A percentile compares a stretch with the other conserved stretches of the same genome.
Conservation (phyloP, 2,888 invertebrate genomes). For the Agrotis clavis region DNA sequence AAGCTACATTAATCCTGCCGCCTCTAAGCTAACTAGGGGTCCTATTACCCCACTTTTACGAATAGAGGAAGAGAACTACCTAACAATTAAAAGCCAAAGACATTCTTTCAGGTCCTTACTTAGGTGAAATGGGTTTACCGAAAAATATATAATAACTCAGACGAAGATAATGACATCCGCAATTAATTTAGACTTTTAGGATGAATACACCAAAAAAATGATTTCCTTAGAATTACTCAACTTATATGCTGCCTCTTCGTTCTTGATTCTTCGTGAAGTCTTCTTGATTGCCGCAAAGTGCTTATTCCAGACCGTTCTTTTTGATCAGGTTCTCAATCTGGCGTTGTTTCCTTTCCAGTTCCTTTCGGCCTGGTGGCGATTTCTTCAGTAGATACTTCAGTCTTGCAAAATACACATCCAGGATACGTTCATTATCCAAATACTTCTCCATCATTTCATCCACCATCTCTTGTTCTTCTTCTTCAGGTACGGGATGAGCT, state of each 20-base stretch:
- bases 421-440: slow-evolving; percentile 38
- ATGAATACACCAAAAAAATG: too few species aligned
- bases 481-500: slow-evolving; percentile 13
- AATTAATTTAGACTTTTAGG: too few species aligned
- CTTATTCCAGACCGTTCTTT: slow-evolving; percentile 36
- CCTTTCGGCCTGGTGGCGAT: slow-evolving; percentile 38
- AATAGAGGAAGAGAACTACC: neutral
- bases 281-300: neutral
- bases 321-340: slow-evolving; percentile 39
- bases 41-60: neutral
- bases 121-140: neutral
- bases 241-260: neutral
- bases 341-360: slow-evolving; percentile 35
- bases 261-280: neutral
- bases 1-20: slow-evolving; percentile 3
- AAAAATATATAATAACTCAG: neutral
- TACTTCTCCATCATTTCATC: slow-evolving; percentile 49
- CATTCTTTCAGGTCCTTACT: neutral
- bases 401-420: slow-evolving; percentile 31
- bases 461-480: slow-evolving; percentile 29
- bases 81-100: neutral
- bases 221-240: neutral
- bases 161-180: neutral
- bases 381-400: slow-evolving; percentile 27
- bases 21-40: neutral